Base-by-base conservation (phyloP, 2,797 vertebrate species). In the Cheirogaleus major region DNA sequence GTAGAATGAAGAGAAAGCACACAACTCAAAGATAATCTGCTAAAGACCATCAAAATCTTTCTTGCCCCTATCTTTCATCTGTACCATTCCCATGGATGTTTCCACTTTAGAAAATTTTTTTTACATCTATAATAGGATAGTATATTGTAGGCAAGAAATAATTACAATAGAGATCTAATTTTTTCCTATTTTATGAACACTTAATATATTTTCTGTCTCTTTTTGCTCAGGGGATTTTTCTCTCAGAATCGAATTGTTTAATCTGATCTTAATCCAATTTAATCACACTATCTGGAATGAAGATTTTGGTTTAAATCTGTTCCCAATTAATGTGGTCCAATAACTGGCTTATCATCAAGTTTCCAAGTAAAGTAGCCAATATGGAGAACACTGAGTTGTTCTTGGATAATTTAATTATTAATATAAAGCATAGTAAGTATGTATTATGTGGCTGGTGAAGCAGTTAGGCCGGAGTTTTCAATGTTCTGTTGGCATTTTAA, bases 231-330 rank as follows among this genome's bases (percentile, higher is more conserved):
- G 96, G 88, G 63, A 95, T 12, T 97, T 98, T 98, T 95, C 90
- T 93, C 75, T 97, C 94, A 97, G 96, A 98, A 97, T 67, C 88
- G 61, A 93, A 41, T 41, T 97, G 98, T 97, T 96, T 96, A 98
- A 98, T 98, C 92, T 97, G 95, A 97, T 97, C 95, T 86, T 97
- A 98, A 98, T 98, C 93, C 96, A 98, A 92, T 98, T 98, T 95
- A 97, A 79, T 95, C 96, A 96, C 89, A 98, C 95, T 95, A 97
- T 97, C 67, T 96, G 80, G 95, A 98, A 97, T 70, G 94, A 98
- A 97, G 95, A 97, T 48, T 95, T 86, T 96, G 88, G 67, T 94
- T 98, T 98, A 98, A 97, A 97, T 97, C 94, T 98, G 61, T 96
- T 96, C 89, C 95, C 96, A 92, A 97, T 97, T 96, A 96, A 95